A percentile compares a stretch with the other conserved stretches of the same genome.
Evolutionary conservation across 1,140 invertebrate species (phyloP).

Genomic region (Cydia splendana): DNA sequence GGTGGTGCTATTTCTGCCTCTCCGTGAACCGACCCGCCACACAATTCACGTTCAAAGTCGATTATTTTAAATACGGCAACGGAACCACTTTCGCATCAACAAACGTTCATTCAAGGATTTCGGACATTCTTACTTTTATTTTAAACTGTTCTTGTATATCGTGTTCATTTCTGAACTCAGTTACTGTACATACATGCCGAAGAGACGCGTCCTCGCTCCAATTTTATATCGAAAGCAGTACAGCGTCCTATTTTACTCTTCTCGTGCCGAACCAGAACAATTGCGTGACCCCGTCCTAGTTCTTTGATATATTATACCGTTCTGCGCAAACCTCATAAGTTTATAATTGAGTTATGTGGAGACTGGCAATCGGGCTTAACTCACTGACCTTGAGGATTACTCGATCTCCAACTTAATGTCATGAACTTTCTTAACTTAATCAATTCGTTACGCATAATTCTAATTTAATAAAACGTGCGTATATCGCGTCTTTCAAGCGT

Average conservation of each 20-base stretch:
- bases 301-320: conserved; percentile 32
- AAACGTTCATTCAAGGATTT: conserved; percentile 41
- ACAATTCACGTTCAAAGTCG: conserved; percentile 73
- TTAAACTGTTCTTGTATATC: conserved; percentile 7
- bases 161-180: conserved; percentile 7
- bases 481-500: conserved; percentile 46
- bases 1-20: conserved; percentile 69
- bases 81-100: conserved; percentile 37
- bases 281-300: conserved; percentile 59
- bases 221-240: conserved; percentile 52
- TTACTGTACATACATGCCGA: background rate
- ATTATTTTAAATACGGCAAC: conserved; percentile 59
- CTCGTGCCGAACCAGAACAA: conserved; percentile 57
- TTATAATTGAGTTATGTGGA: conserved; percentile 20
- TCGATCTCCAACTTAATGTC: conserved; percentile 49
- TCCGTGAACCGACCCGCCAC: conserved; percentile 56
- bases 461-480: conserved; percentile 36
- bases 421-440: conserved; percentile 47
- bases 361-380: conserved; percentile 5
- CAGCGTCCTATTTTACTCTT: conserved; percentile 51
- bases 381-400: background rate
- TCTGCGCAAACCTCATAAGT: conserved; percentile 15
- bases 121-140: conserved; percentile 23
- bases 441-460: conserved; percentile 22
- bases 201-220: conserved; percentile 49